Conservation (phyloP, 1,140 invertebrate genomes). For the Drosophila novamexicana region DNA sequence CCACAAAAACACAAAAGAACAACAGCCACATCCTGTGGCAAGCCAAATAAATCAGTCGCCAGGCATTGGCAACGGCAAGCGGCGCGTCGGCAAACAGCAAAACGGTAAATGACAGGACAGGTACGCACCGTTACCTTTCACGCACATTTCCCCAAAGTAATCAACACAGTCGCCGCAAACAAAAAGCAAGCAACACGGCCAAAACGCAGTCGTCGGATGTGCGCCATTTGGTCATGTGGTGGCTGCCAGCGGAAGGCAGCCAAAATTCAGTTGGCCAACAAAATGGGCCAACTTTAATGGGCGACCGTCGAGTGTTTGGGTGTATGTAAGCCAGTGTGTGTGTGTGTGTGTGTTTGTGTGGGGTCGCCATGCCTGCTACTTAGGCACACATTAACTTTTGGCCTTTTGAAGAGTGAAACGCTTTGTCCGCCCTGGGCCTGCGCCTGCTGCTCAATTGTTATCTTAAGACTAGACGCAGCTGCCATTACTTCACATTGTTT, state of each 20-base stretch:
- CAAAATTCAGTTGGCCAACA: conserved; percentile 32
- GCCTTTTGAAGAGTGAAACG: conserved; percentile 69
- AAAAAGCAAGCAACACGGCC: conserved; percentile 42
- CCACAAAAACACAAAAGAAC: conserved; percentile 8
- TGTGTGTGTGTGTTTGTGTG: conserved; percentile 22
- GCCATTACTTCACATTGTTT: conserved; percentile 57
- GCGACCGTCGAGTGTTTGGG: conserved; percentile 15
- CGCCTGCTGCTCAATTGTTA: conserved; percentile 39
- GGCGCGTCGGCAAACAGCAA: conserved; percentile 29
- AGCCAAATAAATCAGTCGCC: conserved; percentile 62
- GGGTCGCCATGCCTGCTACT: conserved; percentile 54
- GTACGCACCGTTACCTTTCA: conserved; percentile 72
- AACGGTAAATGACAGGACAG: conserved; percentile 73
- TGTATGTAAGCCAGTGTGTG: conserved; percentile 15
- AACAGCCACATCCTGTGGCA: conserved; percentile 14
- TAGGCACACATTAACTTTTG: conserved; percentile 81
- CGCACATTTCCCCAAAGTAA: conserved; percentile 82
- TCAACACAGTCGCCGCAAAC: conserved; percentile 73
- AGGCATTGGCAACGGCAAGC: conserved; percentile 40
- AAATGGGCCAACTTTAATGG: conserved; percentile 67
- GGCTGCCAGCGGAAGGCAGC: conserved; percentile 12
- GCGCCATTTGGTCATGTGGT: conserved; percentile 25
- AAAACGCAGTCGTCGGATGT: conserved; percentile 56
- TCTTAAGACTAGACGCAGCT: conserved; percentile 73
- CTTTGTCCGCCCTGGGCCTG: conserved; percentile 55